Conservation (phyloP, 2,888 invertebrate species). For the Napeogenes sylphis region DNA sequence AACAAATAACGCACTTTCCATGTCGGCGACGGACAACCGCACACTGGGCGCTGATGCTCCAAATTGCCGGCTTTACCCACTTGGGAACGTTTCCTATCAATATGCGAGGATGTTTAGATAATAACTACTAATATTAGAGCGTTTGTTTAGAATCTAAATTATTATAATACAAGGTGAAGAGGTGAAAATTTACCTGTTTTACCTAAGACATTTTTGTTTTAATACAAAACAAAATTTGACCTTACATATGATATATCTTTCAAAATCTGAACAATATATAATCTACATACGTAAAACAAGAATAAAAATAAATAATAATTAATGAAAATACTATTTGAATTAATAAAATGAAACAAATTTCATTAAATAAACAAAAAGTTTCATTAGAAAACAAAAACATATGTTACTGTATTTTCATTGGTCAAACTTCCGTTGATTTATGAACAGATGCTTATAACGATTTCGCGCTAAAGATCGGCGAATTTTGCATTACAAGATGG, state of each 20-base stretch:
- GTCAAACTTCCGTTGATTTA: neutral
- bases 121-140: conserved; percentile 51
- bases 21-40: conserved; percentile 60
- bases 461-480: too few species aligned
- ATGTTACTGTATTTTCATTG: neutral
- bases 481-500: neutral
- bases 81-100: conserved; percentile 46
- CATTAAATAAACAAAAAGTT: too few species aligned
- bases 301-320: too few species aligned
- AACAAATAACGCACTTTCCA: conserved; percentile 73
- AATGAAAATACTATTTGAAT: too few species aligned
- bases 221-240: neutral
- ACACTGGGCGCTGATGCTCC: conserved; percentile 55
- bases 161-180: conserved; percentile 18
- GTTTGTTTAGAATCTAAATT: conserved; percentile 36
- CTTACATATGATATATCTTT: neutral
- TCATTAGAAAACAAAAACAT: too few species aligned
- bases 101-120: conserved; percentile 65
- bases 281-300: too few species aligned
- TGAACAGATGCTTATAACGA: conserved; percentile 2
- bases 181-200: conserved; percentile 13
- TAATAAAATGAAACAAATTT: too few species aligned
- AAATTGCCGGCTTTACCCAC: conserved; percentile 60
- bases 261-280: too few species aligned
- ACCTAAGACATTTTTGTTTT: neutral